Percentiles rank a stretch among this genome's conserved stretches.
Evolutionary conservation across 2,797 vertebrate species (phyloP).

Genomic region (Psittacula derbiana): DNA sequence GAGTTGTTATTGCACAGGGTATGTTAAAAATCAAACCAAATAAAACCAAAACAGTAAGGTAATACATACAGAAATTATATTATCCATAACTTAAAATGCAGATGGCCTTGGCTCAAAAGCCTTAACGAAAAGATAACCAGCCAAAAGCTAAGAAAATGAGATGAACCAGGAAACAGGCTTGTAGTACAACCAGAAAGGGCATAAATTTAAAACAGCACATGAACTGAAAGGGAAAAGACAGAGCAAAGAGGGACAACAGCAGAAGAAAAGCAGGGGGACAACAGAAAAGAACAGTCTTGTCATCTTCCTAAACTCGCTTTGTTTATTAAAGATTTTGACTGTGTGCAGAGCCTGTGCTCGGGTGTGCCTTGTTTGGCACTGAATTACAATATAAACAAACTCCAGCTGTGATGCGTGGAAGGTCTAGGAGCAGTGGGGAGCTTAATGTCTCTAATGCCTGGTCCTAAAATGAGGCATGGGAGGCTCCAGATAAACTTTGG

Average conservation of each 20-base stretch:
- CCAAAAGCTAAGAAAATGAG: not conserved
- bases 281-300: not conserved
- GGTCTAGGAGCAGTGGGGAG: not conserved
- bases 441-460: not conserved
- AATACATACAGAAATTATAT: not conserved
- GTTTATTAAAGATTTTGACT: conserved; percentile 20
- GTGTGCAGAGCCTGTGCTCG: not conserved
- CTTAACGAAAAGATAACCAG: not conserved
- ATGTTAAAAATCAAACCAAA: not conserved
- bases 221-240: not conserved
- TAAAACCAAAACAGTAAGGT: not conserved
- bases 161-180: not conserved
- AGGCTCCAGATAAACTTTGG: conserved; percentile 8
- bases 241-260: not conserved
- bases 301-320: not conserved
- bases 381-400: conserved; percentile 6
- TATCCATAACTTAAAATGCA: not conserved
- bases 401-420: conserved; percentile 38
- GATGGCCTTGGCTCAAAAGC: not conserved
- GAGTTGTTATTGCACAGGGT: not conserved
- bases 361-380: conserved; percentile 23
- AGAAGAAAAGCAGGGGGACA: not conserved
- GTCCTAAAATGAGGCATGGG: conserved; percentile 5
- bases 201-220: not conserved
- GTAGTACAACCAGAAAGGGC: not conserved